Evolutionary conservation across 2,797 vertebrate genomes (phyloP).

Genomic region (Anguilla megastoma): DNA sequence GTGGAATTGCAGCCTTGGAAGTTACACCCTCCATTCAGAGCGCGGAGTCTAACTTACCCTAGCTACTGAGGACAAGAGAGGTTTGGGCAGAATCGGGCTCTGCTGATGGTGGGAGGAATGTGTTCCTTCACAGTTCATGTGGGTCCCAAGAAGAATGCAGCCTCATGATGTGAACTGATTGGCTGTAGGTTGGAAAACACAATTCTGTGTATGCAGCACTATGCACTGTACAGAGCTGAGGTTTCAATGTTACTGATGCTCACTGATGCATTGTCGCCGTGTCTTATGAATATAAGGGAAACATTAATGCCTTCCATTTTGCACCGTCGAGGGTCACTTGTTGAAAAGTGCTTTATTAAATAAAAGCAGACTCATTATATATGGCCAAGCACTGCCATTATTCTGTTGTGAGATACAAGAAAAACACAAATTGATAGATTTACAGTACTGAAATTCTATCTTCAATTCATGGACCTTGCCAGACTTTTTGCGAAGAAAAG

Average conservation of each 20-base stretch:
- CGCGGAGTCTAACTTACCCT: slow-evolving; percentile 34
- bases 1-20: slow-evolving; percentile 41
- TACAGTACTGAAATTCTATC: not conserved
- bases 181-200: not conserved
- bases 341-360: not conserved
- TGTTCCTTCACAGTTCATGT: not conserved
- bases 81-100: slow-evolving; percentile 54
- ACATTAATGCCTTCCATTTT: not conserved
- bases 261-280: not conserved
- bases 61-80: slow-evolving; percentile 38
- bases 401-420: not conserved
- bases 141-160: not conserved
- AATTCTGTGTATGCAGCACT: not conserved
- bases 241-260: not conserved
- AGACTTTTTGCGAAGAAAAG: not conserved
- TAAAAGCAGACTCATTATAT: not conserved
- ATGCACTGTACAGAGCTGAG: not conserved
- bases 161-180: not conserved
- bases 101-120: slow-evolving; percentile 40
- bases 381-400: not conserved
- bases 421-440: not conserved
- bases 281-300: not conserved
- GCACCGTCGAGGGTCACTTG: not conserved
- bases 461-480: not conserved
- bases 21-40: slow-evolving; percentile 43